phyloP scores from a whole-genome alignment of 2,113 vertebrate genomes.

The Mobula birostris region DNA sequence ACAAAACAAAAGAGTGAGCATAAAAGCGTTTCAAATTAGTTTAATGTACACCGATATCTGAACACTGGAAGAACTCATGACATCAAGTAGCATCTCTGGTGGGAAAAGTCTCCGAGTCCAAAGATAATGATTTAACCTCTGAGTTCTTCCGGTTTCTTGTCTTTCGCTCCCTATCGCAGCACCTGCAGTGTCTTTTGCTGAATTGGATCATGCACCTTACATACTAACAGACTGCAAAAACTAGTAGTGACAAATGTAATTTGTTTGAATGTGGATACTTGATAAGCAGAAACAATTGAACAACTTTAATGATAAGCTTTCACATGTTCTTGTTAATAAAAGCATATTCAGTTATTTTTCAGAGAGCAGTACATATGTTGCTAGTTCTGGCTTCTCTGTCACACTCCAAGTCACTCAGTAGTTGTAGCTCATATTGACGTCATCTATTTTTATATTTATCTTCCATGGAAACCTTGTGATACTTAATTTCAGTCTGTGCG shows the following conservation, averaged over 20 bases:
- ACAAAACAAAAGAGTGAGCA: not conserved
- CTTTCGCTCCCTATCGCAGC: too few relatives aligned
- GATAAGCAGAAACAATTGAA: not conserved
- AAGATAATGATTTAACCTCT: too few relatives aligned
- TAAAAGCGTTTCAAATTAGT: not conserved
- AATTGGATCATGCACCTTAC: not conserved
- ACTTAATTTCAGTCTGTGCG: slow-evolving; percentile 10
- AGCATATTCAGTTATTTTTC: not conserved
- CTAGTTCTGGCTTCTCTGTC: not conserved
- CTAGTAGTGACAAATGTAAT: not conserved
- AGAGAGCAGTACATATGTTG: too few relatives aligned
- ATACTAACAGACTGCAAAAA: not conserved
- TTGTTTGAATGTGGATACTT: not conserved
- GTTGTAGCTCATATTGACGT: not conserved
- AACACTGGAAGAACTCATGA: too few relatives aligned
- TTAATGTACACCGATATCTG: not conserved
- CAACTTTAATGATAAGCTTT: not conserved
- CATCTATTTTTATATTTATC: not conserved
- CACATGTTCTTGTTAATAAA: not conserved
- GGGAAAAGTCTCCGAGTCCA: too few relatives aligned
- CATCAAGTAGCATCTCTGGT: too few relatives aligned
- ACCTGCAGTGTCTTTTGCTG: too few relatives aligned
- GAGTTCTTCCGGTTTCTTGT: too few relatives aligned
- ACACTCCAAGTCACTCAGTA: not conserved
- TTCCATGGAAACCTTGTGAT: not conserved